These are phyloP conservation scores for Isichthys henryi DNA, from an alignment of 2,113 vertebrate genomes.

Conservation along the genomic window DNA sequence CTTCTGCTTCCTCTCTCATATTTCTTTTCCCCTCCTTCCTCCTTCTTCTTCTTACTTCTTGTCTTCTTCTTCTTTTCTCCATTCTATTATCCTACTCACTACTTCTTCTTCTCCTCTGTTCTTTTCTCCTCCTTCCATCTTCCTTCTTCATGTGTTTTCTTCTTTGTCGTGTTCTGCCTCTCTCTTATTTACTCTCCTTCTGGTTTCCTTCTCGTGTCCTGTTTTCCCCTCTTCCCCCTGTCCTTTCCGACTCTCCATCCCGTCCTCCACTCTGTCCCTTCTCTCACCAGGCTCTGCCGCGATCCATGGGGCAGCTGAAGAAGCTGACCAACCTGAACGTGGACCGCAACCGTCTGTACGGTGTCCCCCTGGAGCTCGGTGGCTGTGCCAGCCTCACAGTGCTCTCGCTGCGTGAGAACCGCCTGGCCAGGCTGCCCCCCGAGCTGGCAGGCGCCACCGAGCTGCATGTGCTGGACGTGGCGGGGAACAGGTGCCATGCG, in stretches of 20 bases:
- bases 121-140: not conserved
- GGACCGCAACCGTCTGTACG: conserved; percentile 81
- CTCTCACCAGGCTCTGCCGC: conserved; percentile 68
- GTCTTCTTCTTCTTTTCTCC: too few relatives aligned
- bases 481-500: conserved; percentile 78
- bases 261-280: not conserved
- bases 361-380: conserved; percentile 76
- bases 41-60: not conserved
- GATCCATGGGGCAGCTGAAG: conserved; percentile 81
- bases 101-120: not conserved
- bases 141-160: not conserved
- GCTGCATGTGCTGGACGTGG: conserved; percentile 90
- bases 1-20: not conserved
- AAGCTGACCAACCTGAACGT: conserved; percentile 95
- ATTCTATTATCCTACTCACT: too few relatives aligned
- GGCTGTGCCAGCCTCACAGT: conserved; percentile 80
- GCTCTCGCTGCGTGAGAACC: conserved; percentile 85
- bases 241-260: not conserved
- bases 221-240: not conserved
- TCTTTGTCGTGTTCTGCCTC: too few relatives aligned
- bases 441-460: conserved; percentile 85
- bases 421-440: conserved; percentile 70
- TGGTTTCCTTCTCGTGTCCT: not conserved
- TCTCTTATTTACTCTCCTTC: not conserved
- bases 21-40: not conserved